Evolutionary conservation across 2,888 invertebrate species (phyloP).

Genomic region (Oscheius sp.): DNA sequence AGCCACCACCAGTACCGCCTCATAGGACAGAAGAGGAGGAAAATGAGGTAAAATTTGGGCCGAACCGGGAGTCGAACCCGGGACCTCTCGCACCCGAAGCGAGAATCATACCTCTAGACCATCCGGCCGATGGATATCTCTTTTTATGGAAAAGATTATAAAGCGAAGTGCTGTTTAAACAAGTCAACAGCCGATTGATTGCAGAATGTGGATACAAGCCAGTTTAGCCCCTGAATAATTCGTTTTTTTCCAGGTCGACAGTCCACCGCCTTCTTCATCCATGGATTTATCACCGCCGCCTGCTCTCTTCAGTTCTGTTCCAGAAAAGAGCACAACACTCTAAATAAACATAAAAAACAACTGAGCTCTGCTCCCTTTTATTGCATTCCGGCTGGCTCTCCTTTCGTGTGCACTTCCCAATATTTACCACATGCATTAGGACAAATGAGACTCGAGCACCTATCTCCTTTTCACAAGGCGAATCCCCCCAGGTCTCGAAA

Average conservation of each 20-base stretch:
- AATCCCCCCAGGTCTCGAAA: conserved; percentile 7
- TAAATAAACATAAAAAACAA: conserved; percentile 15
- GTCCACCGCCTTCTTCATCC: conserved; percentile 14
- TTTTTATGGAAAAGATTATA: too few species aligned
- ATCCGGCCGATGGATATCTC: neutral
- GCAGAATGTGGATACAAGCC: too few species aligned
- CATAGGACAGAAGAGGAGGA: conserved; percentile 1
- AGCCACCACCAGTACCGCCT: neutral
- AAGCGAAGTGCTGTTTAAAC: too few species aligned
- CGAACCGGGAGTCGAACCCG: conserved; percentile 24
- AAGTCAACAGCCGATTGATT: too few species aligned
- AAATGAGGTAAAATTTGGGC: conserved; percentile 5
- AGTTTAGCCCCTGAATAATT: too few species aligned
- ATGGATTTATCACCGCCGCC: conserved; percentile 5
- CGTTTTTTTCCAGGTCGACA: neutral
- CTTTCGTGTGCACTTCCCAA: conserved; percentile 2
- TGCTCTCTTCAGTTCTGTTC: neutral
- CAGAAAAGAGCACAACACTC: conserved; percentile 19
- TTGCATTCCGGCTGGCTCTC: conserved; percentile 1
- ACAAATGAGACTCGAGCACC: neutral
- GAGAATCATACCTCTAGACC: conserved; percentile 7
- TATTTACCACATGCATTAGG: conserved; percentile 23
- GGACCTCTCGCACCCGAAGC: conserved; percentile 20
- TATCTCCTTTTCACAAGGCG: neutral
- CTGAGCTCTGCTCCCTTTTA: neutral